Evolutionary conservation across 1,140 invertebrate species (phyloP).

Genomic region (Sarcophaga bullata): DNA sequence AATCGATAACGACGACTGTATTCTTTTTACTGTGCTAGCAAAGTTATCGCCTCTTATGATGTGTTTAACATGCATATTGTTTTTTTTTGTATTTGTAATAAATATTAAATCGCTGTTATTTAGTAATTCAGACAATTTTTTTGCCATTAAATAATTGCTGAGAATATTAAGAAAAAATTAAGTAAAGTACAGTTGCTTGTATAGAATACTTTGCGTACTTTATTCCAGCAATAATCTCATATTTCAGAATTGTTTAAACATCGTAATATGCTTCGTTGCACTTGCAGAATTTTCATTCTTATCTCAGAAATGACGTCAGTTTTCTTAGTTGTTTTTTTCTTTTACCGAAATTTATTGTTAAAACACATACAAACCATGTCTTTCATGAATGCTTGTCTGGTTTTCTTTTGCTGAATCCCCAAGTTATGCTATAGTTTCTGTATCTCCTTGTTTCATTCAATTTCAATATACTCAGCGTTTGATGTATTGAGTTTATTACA

Average conservation of each 20-base stretch:
- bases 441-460: background rate
- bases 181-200: background rate
- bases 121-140: background rate
- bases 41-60: background rate
- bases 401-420: background rate
- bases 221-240: background rate
- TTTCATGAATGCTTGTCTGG: background rate
- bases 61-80: background rate
- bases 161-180: background rate
- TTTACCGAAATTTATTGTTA: background rate
- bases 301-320: slow-evolving; percentile 6
- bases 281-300: background rate
- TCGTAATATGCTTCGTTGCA: slow-evolving; percentile 9
- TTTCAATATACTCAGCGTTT: background rate
- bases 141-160: background rate
- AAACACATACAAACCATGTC: background rate
- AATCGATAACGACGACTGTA: background rate
- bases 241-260: background rate
- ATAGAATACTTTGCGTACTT: background rate
- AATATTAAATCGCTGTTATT: background rate
- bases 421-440: background rate
- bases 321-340: background rate
- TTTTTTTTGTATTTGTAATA: no score
- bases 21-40: background rate
- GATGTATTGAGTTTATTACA: slow-evolving; percentile 18